Percentiles rank a stretch among this genome's conserved stretches.
phyloP scores from a whole-genome alignment of 1,140 invertebrate species.

The Tachypleus tridentatus region DNA sequence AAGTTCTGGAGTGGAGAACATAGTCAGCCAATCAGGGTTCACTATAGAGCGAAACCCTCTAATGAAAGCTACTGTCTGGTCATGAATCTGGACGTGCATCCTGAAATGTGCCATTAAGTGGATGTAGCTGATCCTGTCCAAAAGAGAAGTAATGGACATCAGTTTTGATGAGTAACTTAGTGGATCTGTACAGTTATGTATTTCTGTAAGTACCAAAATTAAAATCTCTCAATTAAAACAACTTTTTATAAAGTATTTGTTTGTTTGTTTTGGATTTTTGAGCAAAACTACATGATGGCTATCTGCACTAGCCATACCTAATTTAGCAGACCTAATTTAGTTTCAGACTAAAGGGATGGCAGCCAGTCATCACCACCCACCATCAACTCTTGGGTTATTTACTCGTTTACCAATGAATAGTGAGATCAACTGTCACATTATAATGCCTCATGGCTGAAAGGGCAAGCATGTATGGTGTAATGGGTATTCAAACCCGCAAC shows the following conservation, averaged over 20 bases:
- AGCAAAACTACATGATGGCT: no score
- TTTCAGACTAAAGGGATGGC: no score
- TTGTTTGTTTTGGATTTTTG: no score
- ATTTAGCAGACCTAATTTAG: no score
- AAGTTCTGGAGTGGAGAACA: conserved; percentile 93
- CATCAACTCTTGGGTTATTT: no score
- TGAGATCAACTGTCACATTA: no score
- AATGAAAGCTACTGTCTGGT: conserved; percentile 92
- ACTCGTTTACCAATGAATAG: no score
- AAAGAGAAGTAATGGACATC: conserved; percentile 30
- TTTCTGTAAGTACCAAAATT: neutral
- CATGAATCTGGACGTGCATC: conserved; percentile 92
- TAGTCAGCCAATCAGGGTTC: conserved; percentile 82
- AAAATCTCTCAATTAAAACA: neutral
- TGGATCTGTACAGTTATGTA: neutral
- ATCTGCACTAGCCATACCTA: no score
- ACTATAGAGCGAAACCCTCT: conserved; percentile 92
- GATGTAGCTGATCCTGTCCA: conserved; percentile 80
- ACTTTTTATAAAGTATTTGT: neutral
- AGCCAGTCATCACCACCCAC: no score
- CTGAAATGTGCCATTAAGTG: conserved; percentile 97
- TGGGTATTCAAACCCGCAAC: no score
- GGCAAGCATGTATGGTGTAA: no score
- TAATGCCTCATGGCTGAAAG: no score
- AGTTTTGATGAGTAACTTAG: conserved; percentile 12